Percentiles rank a stretch among this genome's conserved stretches.
Conservation (phyloP, 1,140 invertebrate species). For the Drosophila nebulosa region DNA sequence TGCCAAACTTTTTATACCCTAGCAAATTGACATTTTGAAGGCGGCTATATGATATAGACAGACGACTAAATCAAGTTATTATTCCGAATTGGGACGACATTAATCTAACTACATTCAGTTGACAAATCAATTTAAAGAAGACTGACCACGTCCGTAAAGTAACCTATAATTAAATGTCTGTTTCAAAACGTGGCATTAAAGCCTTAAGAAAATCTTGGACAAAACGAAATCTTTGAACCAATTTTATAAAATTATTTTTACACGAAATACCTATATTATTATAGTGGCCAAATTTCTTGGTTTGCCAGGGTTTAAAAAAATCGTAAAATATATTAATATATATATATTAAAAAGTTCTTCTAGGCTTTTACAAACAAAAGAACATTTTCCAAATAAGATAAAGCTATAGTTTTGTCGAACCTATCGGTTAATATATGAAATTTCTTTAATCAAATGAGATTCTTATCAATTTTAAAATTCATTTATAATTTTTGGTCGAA, state of each 20-base stretch:
- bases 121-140: too few species aligned
- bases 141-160: too few species aligned
- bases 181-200: too few species aligned
- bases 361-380: conserved; percentile 81
- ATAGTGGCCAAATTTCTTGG: neutral
- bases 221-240: too few species aligned
- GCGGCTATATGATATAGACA: neutral
- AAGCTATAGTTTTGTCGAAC: neutral
- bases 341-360: conserved; percentile 65
- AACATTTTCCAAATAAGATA: conserved; percentile 57
- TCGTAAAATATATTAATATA: neutral
- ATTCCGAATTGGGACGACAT: neutral
- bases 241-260: too few species aligned
- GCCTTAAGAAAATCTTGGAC: too few species aligned
- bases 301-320: conserved; percentile 8
- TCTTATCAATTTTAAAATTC: neutral
- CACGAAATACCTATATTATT: neutral
- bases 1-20: neutral
- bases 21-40: neutral
- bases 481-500: neutral
- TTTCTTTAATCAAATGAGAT: neutral
- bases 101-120: too few species aligned
- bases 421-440: neutral
- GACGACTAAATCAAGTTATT: neutral
- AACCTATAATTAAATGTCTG: too few species aligned